These are phyloP conservation scores for Indicator maculatus DNA, from an alignment of 2,113 vertebrate species.

Conservation along the genomic window DNA sequence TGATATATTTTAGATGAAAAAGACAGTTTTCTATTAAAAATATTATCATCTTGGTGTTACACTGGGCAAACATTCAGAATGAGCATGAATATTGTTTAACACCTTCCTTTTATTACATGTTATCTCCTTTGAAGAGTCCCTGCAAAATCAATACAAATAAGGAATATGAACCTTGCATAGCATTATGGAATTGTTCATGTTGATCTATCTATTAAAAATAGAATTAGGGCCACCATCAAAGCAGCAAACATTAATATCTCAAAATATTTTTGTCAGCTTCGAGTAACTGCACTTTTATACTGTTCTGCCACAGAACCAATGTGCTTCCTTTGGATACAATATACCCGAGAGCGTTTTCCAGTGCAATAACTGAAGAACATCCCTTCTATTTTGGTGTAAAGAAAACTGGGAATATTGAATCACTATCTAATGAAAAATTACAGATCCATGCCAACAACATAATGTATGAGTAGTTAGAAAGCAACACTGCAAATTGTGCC, in stretches of 20 bases:
- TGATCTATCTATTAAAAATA: neutral
- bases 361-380: constrained; percentile 19
- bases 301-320: neutral
- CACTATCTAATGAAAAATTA: constrained; percentile 39
- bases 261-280: neutral
- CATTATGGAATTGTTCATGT: neutral
- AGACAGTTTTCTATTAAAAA: neutral
- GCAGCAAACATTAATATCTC: neutral
- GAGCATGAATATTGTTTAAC: neutral
- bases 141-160: neutral
- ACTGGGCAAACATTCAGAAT: neutral
- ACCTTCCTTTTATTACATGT: neutral
- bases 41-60: neutral
- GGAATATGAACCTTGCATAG: neutral
- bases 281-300: neutral
- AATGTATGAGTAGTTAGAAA: constrained; percentile 20
- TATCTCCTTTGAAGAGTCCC: neutral
- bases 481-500: neutral
- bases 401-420: constrained; percentile 30
- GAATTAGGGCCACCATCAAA: neutral
- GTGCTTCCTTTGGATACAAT: neutral
- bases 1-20: neutral
- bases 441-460: constrained; percentile 5
- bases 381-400: constrained; percentile 3
- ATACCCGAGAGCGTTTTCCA: constrained; percentile 36